Base-by-base conservation (phyloP, 2,888 invertebrate genomes). In the Timandra comae region DNA sequence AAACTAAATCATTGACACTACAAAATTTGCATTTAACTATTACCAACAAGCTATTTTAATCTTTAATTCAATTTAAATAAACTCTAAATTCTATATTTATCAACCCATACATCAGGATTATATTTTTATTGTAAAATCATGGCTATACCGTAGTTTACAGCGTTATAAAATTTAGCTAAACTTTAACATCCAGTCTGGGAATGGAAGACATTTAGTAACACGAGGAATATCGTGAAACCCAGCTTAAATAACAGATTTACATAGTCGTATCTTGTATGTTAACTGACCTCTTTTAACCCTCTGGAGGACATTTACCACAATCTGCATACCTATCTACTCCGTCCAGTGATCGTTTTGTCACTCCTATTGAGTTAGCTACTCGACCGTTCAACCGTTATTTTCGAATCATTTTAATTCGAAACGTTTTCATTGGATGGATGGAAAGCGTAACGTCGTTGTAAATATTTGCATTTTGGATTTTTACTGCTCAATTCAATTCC, bases 321-420 rank as follows among this genome's bases (percentile, higher is more conserved):
- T 63, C 56, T 61, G 51, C 59, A 63, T 54, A 48, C 33, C 33
- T 56, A 57, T 57, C 51, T 52, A 45, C 44, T 46, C 34, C 30
- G 45, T 41, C 49, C 56, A 56, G 52, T 36, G 31, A 41, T 35
- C 52, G 41, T 56, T 56, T 57, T 50, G 54, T 49, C 52, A 46
- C 42, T 52, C 31, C 43, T 51, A 56, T 60, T 59, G 49, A 62
- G 54, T 58, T 59, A 59, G 49, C 43, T 46, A 42, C 40, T 39
- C 43, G 50, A 40, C 38, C 45, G 43, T 47, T 48, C 40, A 41
- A 44, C 49, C 39, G 47, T 52, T 47, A 56, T 55, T 52, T 48
- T 38, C 31, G 20, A 44, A 50, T 56, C 33, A 60, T 56, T 62
- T 62, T 64, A 45, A 52, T 57, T 58, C 47, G 37, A 49, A 59